Evolutionary conservation across 2,888 invertebrate genomes (phyloP).

Genomic region (Parelbella ahira): DNA sequence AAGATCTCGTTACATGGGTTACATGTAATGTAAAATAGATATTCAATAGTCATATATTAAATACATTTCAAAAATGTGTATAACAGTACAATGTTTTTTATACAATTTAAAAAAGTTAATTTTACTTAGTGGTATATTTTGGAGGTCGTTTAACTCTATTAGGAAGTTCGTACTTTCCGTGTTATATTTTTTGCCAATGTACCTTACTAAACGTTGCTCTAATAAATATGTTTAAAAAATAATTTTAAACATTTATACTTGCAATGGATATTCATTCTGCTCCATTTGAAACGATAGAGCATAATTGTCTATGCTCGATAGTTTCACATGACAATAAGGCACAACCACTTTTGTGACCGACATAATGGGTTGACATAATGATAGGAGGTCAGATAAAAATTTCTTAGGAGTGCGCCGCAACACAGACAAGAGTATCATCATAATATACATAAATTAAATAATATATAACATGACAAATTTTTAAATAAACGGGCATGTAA

Average conservation of each 20-base stretch:
- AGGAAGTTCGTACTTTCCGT: too few species aligned
- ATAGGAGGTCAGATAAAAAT: too few species aligned
- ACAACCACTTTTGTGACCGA: conserved; percentile 16
- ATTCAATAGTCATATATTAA: conserved; percentile 21
- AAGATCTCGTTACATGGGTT: conserved; percentile 13
- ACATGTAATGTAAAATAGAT: conserved; percentile 25
- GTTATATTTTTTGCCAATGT: too few species aligned
- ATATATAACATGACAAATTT: too few species aligned
- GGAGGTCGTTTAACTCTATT: conserved; percentile 2
- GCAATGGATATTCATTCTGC: too few species aligned
- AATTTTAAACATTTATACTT: too few species aligned
- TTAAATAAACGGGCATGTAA: too few species aligned
- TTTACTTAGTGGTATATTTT: conserved; percentile 10
- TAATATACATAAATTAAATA: too few species aligned
- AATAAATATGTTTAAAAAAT: conserved; percentile 1
- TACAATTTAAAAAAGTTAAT: conserved; percentile 8
- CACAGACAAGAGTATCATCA: too few species aligned
- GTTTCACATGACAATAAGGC: background rate
- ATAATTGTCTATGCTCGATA: too few species aligned
- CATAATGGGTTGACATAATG: background rate
- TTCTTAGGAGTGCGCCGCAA: too few species aligned
- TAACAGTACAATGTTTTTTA: conserved; percentile 14
- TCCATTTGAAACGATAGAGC: too few species aligned
- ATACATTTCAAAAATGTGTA: conserved; percentile 22
- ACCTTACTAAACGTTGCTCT: conserved; percentile 5